A percentile compares a stretch with the other conserved stretches of the same genome.
phyloP scores from a whole-genome alignment of 2,113 vertebrate genomes.

The Dasyprocta punctata region DNA sequence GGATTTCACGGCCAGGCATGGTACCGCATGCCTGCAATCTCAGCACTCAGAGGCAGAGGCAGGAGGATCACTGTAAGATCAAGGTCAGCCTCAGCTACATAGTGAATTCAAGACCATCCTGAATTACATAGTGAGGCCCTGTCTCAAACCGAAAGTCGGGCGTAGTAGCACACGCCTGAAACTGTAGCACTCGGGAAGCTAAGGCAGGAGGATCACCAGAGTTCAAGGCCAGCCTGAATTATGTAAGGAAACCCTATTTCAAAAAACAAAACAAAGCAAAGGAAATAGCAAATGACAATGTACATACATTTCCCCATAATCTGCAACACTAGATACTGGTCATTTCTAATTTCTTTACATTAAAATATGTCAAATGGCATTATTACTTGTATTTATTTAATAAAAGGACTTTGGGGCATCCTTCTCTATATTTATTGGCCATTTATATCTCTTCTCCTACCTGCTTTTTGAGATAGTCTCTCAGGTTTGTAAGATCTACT shows the following conservation, averaged over 20 bases:
- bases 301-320: not conserved
- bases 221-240: not conserved
- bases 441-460: conserved; percentile 18
- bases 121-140: not conserved
- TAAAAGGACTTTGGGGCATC: not conserved
- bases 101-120: not conserved
- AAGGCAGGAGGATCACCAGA: not conserved
- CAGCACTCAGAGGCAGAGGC: not conserved
- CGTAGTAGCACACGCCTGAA: not conserved
- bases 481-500: not conserved
- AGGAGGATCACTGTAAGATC: not conserved
- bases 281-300: not conserved
- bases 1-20: not conserved
- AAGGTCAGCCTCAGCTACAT: not conserved
- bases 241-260: not conserved
- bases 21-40: not conserved
- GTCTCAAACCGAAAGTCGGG: not conserved
- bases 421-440: not conserved
- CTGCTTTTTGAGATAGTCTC: not conserved
- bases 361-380: not conserved
- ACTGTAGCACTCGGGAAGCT: not conserved
- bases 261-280: not conserved
- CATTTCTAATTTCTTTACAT: not conserved
- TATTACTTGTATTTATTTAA: not conserved
- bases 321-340: not conserved